Evolutionary conservation across 2,888 invertebrate species (phyloP).

Genomic region (Flexamia atlantica): DNA sequence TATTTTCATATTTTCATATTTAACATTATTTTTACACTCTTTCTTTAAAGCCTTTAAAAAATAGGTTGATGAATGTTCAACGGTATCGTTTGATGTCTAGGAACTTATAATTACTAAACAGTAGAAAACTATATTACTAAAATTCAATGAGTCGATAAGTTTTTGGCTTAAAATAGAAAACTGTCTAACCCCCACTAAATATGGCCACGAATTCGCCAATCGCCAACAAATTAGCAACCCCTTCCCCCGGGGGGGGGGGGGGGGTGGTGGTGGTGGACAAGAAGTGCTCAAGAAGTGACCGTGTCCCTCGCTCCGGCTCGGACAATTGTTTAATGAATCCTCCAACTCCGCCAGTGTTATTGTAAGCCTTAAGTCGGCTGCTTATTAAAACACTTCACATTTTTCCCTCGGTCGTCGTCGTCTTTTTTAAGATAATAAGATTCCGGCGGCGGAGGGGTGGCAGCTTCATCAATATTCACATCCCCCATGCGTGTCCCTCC

Average conservation of each 20-base stretch:
- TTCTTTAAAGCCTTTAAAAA: too few relatives aligned
- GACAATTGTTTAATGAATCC: slow-evolving; percentile 47
- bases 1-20: too few relatives aligned
- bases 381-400: slow-evolving; percentile 66
- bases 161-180: too few relatives aligned
- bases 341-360: slow-evolving; percentile 60
- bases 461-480: slow-evolving; percentile 68
- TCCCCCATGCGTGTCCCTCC: slow-evolving; percentile 66
- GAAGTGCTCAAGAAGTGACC: background rate
- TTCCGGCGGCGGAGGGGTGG: slow-evolving; percentile 63
- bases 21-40: too few relatives aligned
- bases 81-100: too few relatives aligned
- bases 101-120: too few relatives aligned
- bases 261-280: background rate
- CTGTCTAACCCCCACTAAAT: too few relatives aligned
- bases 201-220: background rate
- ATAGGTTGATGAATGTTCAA: too few relatives aligned
- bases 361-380: slow-evolving; percentile 64
- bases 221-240: background rate
- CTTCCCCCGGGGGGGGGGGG: background rate
- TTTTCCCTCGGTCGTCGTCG: slow-evolving; percentile 65
- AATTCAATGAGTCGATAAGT: too few relatives aligned
- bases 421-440: slow-evolving; percentile 68
- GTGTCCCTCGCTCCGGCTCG: background rate
- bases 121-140: too few relatives aligned